Conservation (phyloP, 2,797 vertebrate genomes). For the Octomys mimax region DNA sequence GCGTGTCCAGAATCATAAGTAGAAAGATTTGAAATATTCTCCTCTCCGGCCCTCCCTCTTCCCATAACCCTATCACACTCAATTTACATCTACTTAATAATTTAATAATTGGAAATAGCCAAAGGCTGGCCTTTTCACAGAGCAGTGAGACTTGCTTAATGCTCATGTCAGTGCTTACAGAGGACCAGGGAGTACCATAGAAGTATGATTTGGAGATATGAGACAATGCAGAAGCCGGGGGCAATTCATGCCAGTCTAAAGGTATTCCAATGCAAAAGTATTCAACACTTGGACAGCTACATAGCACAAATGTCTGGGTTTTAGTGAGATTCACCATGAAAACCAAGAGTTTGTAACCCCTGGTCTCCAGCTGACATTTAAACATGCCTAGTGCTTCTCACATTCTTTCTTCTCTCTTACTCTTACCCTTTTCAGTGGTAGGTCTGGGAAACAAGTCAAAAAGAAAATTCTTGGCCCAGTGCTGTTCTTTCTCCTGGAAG, state of each 20-base stretch:
- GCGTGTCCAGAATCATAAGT: conserved; percentile 16
- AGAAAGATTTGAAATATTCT: background rate
- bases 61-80: background rate
- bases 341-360: background rate
- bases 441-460: background rate
- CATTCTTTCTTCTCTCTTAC: background rate
- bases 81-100: background rate
- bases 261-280: background rate
- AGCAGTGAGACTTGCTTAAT: background rate
- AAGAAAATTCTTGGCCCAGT: background rate
- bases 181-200: background rate
- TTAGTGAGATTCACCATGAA: background rate
- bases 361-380: background rate
- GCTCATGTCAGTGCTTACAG: background rate
- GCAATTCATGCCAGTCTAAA: background rate
- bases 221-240: background rate
- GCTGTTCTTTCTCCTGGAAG: background rate
- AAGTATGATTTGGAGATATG: background rate
- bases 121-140: background rate
- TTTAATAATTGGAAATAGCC: conserved; percentile 18
- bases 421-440: background rate
- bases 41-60: background rate
- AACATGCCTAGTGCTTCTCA: background rate
- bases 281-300: background rate
- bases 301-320: background rate